Conservation (phyloP, 2,797 vertebrate species). For the Myotis vivesi region DNA sequence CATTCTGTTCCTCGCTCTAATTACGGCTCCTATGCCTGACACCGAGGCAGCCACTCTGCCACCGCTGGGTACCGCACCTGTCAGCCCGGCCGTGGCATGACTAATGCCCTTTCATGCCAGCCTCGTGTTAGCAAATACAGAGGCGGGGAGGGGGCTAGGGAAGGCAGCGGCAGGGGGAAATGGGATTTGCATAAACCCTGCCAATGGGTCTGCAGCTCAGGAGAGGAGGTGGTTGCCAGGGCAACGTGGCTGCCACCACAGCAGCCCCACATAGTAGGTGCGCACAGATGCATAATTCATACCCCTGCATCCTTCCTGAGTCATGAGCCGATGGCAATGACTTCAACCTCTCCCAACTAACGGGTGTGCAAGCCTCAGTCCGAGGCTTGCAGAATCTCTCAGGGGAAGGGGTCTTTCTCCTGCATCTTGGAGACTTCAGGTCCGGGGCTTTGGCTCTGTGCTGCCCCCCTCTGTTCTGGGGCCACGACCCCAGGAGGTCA, state of each 20-base stretch:
- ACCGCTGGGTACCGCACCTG: slow-evolving; percentile 84
- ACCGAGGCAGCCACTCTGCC: slow-evolving; percentile 75
- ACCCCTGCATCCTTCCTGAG: background rate
- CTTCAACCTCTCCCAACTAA: background rate
- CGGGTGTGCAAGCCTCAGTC: background rate
- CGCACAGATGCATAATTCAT: background rate
- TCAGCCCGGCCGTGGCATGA: slow-evolving; percentile 82
- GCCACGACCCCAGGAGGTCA: background rate
- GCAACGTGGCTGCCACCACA: slow-evolving; percentile 78
- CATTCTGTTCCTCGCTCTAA: slow-evolving; percentile 87
- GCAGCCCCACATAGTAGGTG: slow-evolving; percentile 61
- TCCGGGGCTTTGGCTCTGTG: background rate
- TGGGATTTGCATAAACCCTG: slow-evolving; percentile 88
- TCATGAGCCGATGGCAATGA: background rate
- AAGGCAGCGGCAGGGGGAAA: slow-evolving; percentile 54
- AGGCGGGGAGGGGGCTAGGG: slow-evolving; percentile 64
- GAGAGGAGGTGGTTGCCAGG: slow-evolving; percentile 85
- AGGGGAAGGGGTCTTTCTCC: background rate
- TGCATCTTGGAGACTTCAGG: background rate
- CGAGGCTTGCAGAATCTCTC: background rate
- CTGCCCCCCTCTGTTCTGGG: background rate
- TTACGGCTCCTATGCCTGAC: slow-evolving; percentile 83
- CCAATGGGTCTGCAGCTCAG: slow-evolving; percentile 90
- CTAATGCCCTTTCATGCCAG: slow-evolving; percentile 90
- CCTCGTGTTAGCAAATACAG: slow-evolving; percentile 87